Evolutionary conservation across 2,113 vertebrate genomes (phyloP).

Genomic region (Engystomops pustulosus): DNA sequence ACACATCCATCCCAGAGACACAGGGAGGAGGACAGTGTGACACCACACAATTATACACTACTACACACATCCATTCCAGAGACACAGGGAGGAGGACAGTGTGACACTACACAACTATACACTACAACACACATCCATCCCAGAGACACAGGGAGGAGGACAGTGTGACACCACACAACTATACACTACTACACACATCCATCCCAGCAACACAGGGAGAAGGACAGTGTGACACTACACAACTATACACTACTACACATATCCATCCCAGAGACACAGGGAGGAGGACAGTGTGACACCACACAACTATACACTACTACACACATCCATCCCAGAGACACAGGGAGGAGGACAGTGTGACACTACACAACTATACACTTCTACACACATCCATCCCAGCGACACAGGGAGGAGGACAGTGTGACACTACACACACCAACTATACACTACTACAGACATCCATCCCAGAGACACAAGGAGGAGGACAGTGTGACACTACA

Average conservation of each 20-base stretch:
- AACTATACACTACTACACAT: not conserved
- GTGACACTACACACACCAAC: conserved; percentile 46
- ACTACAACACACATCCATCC: not conserved
- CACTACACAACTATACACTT: too few relatives aligned
- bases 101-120: not conserved
- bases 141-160: too few relatives aligned
- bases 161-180: too few relatives aligned
- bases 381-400: conserved; percentile 43
- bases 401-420: conserved; percentile 54
- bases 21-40: not conserved
- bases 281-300: not conserved
- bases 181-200: not conserved
- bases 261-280: too few relatives aligned
- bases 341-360: not conserved
- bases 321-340: conserved; percentile 2
- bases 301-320: not conserved
- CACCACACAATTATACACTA: not conserved
- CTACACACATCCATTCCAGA: not conserved
- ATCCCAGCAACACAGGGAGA: not conserved
- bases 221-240: not conserved
- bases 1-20: too few relatives aligned
- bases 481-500: not conserved
- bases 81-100: not conserved
- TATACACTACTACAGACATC: not conserved
- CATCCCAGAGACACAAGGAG: too few relatives aligned